Percentiles rank a stretch among this genome's conserved stretches.
These are phyloP conservation scores for Mesoligia furuncula DNA, from an alignment of 2,888 invertebrate genomes.

Conservation along the genomic window DNA sequence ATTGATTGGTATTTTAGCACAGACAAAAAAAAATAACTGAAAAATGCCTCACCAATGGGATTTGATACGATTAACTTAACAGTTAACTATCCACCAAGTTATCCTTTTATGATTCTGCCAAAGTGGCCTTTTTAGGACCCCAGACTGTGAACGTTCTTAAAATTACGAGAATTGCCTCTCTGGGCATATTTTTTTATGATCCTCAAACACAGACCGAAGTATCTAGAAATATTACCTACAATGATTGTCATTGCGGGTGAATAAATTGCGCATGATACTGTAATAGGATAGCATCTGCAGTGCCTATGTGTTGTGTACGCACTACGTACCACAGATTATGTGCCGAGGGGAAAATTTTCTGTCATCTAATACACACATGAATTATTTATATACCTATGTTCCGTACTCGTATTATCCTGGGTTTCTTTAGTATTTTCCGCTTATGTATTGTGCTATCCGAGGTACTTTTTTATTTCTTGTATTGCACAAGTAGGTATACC, in stretches of 20 bases:
- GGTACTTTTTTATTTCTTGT: background rate
- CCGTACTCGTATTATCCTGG: constrained; percentile 13
- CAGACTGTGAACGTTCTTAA: no score
- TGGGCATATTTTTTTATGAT: background rate
- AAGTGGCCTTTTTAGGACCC: no score
- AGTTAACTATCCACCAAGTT: no score
- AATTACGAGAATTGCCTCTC: background rate
- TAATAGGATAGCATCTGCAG: constrained; percentile 51
- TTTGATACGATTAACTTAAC: no score
- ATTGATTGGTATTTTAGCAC: no score
- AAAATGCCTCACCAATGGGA: no score
- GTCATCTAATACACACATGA: constrained; percentile 34
- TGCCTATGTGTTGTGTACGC: background rate
- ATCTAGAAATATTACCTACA: constrained; percentile 35
- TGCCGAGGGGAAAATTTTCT: constrained; percentile 46
- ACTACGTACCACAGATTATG: constrained; percentile 30
- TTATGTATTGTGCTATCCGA: background rate
- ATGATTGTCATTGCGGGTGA: constrained; percentile 9
- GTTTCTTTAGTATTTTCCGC: constrained; percentile 34
- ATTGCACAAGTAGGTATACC: background rate
- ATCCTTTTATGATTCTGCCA: no score
- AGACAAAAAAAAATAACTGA: no score
- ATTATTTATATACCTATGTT: constrained; percentile 44
- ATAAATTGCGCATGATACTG: constrained; percentile 38
- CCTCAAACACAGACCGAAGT: constrained; percentile 9